Evolutionary conservation across 2,888 invertebrate genomes (phyloP).

Genomic region (Drosophila eohydei): DNA sequence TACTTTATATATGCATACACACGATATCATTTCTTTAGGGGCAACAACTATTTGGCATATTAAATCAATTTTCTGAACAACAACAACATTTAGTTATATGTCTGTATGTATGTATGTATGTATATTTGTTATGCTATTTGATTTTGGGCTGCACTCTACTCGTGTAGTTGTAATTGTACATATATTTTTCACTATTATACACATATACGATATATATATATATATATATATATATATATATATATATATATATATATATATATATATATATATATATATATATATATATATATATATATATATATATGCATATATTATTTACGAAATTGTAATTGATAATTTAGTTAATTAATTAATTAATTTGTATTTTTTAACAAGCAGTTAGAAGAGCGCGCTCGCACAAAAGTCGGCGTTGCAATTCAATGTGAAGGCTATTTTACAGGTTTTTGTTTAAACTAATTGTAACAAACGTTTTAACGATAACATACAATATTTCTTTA

Average conservation of each 20-base stretch:
- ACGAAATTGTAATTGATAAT: conserved; percentile 53
- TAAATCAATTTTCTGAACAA: conserved; percentile 17
- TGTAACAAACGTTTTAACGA: conserved; percentile 42
- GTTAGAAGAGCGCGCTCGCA: conserved; percentile 48
- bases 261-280: no score
- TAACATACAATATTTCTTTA: conserved; percentile 27
- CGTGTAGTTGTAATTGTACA: conserved; percentile 56
- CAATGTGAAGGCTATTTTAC: conserved; percentile 80
- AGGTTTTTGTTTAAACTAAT: conserved; percentile 78
- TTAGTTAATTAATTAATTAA: conserved; percentile 61
- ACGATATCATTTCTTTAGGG: conserved; percentile 8
- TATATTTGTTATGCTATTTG: conserved; percentile 43
- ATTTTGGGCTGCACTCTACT: conserved; percentile 22
- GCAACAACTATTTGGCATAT: conserved; percentile 16
- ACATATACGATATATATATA: conserved; percentile 4
- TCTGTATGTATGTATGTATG: conserved; percentile 15
- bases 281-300: no score
- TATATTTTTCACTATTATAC: conserved; percentile 44
- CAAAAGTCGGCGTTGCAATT: conserved; percentile 56
- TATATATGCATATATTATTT: conserved; percentile 32
- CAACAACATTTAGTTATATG: conserved; percentile 14
- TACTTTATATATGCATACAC: conserved; percentile 5
- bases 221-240: no score
- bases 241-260: no score
- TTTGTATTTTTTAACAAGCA: conserved; percentile 43